phyloP scores from a whole-genome alignment of 2,113 vertebrate species.

The Coturnix japonica region DNA sequence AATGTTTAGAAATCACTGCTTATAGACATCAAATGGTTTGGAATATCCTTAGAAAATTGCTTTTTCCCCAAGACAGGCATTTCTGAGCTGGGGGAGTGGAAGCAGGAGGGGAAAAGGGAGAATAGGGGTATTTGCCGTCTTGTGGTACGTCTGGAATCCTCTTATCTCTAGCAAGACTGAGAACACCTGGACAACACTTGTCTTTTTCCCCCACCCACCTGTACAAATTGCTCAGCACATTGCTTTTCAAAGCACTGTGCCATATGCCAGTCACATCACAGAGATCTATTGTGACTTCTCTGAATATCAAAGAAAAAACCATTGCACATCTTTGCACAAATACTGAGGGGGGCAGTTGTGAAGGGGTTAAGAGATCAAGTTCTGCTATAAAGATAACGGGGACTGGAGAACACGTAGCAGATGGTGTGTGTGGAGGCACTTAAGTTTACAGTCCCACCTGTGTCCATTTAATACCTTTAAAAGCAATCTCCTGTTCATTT shows the following conservation, averaged over 20 bases:
- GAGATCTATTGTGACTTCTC: slow-evolving; percentile 56
- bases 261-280: slow-evolving; percentile 52
- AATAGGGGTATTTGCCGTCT: not conserved
- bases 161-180: slow-evolving; percentile 34
- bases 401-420: slow-evolving; percentile 61
- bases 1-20: not conserved
- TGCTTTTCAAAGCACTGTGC: not conserved
- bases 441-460: slow-evolving; percentile 75
- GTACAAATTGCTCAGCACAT: slow-evolving; percentile 36
- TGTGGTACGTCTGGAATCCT: slow-evolving; percentile 57
- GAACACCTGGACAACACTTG: slow-evolving; percentile 65
- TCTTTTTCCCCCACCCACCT: slow-evolving; percentile 59
- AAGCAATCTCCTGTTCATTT: slow-evolving; percentile 62
- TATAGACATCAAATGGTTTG: not conserved
- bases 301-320: slow-evolving; percentile 40
- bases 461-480: slow-evolving; percentile 70
- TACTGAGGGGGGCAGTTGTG: not conserved
- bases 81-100: not conserved
- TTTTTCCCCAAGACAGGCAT: not conserved
- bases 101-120: not conserved
- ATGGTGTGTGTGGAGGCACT: slow-evolving; percentile 73
- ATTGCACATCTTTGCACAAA: not conserved
- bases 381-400: slow-evolving; percentile 73
- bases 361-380: slow-evolving; percentile 70
- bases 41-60: not conserved